Evolutionary conservation across 2,113 vertebrate species (phyloP).

Genomic region (Ascaphus truei): DNA sequence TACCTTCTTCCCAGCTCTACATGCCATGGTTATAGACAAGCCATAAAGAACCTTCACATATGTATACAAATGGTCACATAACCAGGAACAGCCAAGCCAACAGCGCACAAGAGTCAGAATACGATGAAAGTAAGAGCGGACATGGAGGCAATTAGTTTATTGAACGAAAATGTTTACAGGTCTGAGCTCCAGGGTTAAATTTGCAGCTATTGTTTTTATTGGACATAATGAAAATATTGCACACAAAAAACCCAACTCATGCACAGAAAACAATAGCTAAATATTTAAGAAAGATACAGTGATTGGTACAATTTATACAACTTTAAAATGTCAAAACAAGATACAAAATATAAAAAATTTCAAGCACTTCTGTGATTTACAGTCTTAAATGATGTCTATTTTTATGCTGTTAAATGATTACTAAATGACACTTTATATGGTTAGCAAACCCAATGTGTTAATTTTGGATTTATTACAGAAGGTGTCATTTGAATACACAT

Average conservation of each 20-base stretch:
- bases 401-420: conserved; percentile 44
- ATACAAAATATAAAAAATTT: conserved; percentile 48
- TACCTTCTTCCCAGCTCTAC: too few species aligned
- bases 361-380: conserved; percentile 56
- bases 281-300: conserved; percentile 44
- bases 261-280: conserved; percentile 55
- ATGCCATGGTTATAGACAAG: too few species aligned
- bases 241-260: conserved; percentile 60
- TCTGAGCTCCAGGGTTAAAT: conserved; percentile 51
- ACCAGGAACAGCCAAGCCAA: too few species aligned
- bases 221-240: conserved; percentile 58
- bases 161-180: conserved; percentile 58
- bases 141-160: conserved; percentile 56
- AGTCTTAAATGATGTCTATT: conserved; percentile 44
- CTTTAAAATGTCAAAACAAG: conserved; percentile 48
- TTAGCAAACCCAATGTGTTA: conserved; percentile 58
- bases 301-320: conserved; percentile 52
- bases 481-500: conserved; percentile 60
- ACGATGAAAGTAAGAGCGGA: background rate
- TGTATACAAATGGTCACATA: too few species aligned
- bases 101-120: too few species aligned
- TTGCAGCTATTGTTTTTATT: conserved; percentile 48
- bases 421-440: conserved; percentile 57
- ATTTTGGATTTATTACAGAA: conserved; percentile 60
- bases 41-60: too few species aligned